Conservation (phyloP, 2,888 invertebrate genomes). For the Drosophila eohydei region DNA sequence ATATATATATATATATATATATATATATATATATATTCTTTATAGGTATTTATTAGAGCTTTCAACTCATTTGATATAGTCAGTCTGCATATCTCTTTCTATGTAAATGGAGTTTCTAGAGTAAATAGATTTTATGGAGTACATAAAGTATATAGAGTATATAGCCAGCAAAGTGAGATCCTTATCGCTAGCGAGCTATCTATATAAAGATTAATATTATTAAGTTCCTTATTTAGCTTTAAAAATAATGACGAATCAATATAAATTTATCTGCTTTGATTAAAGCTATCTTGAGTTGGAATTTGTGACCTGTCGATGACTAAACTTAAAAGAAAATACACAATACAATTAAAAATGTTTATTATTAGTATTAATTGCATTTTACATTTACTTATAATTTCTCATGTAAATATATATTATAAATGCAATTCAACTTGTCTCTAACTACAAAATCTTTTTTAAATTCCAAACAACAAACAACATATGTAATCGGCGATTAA, state of each 20-base stretch:
- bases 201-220: neutral
- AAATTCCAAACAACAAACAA: constrained; percentile 4
- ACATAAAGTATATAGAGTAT: neutral
- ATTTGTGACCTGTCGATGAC: neutral
- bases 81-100: no score
- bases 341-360: no score
- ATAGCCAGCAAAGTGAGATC: no score
- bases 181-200: neutral
- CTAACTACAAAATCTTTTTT: constrained; percentile 3
- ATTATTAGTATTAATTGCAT: neutral
- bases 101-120: no score
- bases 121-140: no score
- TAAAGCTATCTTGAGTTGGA: neutral
- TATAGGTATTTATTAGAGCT: no score
- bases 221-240: neutral
- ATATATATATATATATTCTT: no score
- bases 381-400: neutral
- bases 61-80: no score
- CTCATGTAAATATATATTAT: neutral
- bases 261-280: neutral
- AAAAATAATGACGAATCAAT: neutral
- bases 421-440: neutral
- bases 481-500: constrained; percentile 10
- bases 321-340: neutral
- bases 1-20: no score